These are phyloP conservation scores for Volucella zonaria DNA, from an alignment of 2,888 invertebrate species.

Conservation along the genomic window DNA sequence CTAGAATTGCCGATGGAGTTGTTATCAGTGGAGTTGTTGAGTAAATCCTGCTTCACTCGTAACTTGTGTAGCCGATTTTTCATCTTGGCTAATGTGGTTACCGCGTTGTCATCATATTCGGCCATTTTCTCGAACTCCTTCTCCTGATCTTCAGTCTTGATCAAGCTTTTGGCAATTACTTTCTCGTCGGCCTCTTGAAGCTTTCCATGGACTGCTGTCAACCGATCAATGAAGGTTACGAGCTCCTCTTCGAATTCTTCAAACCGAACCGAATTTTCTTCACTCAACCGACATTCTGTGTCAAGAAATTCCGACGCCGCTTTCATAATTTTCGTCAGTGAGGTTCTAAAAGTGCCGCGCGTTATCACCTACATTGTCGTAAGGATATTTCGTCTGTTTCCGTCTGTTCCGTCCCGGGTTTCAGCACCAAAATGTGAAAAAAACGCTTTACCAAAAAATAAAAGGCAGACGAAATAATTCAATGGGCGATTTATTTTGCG, in stretches of 20 bases:
- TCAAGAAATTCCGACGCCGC: conserved; percentile 42
- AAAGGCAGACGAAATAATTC: too few relatives aligned
- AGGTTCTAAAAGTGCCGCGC: conserved; percentile 38
- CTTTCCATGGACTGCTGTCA: conserved; percentile 32
- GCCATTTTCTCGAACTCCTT: conserved; percentile 30
- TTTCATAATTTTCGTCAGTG: conserved; percentile 42
- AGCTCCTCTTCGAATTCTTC: conserved; percentile 7
- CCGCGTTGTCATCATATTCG: conserved; percentile 30
- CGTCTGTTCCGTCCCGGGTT: background rate
- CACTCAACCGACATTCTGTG: conserved; percentile 29
- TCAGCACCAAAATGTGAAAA: too few relatives aligned
- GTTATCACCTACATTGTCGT: conserved; percentile 29
- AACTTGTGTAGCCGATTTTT: conserved; percentile 13
- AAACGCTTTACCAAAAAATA: too few relatives aligned
- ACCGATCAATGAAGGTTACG: conserved; percentile 21
- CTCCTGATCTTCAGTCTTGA: conserved; percentile 27
- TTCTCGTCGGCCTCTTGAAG: conserved; percentile 37
- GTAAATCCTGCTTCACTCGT: too few relatives aligned
- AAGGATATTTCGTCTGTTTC: background rate
- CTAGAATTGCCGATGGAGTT: too few relatives aligned
- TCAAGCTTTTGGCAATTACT: conserved; percentile 22
- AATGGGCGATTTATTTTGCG: too few relatives aligned
- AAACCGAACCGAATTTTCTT: conserved; percentile 16
- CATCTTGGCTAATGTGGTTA: background rate
- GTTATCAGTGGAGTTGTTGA: too few relatives aligned